Evolutionary conservation across 2,888 invertebrate species (phyloP).

Genomic region (Agapostemon virescens): DNA sequence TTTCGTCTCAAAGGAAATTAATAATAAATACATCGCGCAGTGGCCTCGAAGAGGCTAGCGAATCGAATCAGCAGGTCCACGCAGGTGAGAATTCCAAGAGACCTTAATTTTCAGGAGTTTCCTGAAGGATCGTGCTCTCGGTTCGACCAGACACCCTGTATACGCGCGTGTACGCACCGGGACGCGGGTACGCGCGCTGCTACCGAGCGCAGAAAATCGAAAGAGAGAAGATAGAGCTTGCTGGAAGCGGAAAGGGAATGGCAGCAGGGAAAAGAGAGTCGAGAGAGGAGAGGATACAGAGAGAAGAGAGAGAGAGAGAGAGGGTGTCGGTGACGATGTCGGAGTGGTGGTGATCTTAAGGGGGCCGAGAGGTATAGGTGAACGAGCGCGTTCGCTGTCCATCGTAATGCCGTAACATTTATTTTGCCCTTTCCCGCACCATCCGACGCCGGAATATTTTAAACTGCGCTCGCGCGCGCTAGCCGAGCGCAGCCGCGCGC

Average conservation of each 20-base stretch:
- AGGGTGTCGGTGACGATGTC: constrained; percentile 14
- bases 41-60: too few relatives aligned
- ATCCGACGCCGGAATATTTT: constrained; percentile 78
- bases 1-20: too few relatives aligned
- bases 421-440: constrained; percentile 78
- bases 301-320: not conserved
- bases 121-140: not conserved
- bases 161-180: not conserved
- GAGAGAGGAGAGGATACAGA: not conserved
- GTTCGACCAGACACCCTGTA: not conserved
- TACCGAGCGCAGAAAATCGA: constrained; percentile 57
- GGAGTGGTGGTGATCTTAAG: constrained; percentile 35
- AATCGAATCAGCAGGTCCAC: too few relatives aligned
- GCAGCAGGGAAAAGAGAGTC: not conserved
- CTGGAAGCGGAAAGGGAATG: not conserved
- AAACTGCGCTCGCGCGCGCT: constrained; percentile 65
- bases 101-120: not conserved
- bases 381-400: constrained; percentile 71
- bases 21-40: too few relatives aligned
- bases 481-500: constrained; percentile 41
- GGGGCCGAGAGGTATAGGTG: constrained; percentile 64
- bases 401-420: constrained; percentile 78
- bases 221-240: constrained; percentile 6
- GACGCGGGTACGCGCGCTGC: constrained; percentile 52
- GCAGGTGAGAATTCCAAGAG: too few relatives aligned